phyloP scores from a whole-genome alignment of 1,140 invertebrate species.

The Dendrolimus kikuchii region DNA sequence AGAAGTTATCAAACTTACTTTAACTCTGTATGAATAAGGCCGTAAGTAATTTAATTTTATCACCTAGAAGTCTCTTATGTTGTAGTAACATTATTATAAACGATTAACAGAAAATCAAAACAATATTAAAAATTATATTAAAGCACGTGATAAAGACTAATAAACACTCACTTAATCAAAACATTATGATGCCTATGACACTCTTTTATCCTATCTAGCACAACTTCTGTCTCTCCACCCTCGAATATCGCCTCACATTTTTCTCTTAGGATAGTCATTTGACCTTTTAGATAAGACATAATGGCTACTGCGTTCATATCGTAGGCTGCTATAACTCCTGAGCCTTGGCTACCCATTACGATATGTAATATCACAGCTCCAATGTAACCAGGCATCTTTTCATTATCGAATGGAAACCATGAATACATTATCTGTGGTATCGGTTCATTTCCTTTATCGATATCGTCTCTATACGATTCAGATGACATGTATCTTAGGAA shows the following conservation, averaged over 20 bases:
- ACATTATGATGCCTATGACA: constrained; percentile 43
- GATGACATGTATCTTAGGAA: constrained; percentile 29
- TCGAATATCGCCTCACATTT: constrained; percentile 36
- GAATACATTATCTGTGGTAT: constrained; percentile 43
- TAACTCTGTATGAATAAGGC: too few relatives aligned
- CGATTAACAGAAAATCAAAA: too few relatives aligned
- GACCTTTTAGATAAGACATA: constrained; percentile 23
- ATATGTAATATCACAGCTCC: constrained; percentile 25
- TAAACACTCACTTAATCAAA: constrained; percentile 30
- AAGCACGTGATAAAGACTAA: neutral
- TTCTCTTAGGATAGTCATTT: constrained; percentile 27
- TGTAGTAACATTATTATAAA: too few relatives aligned
- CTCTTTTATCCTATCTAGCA: constrained; percentile 33
- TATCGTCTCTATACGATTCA: constrained; percentile 23
- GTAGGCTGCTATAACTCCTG: constrained; percentile 30
- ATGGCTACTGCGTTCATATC: constrained; percentile 36
- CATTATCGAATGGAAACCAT: constrained; percentile 49
- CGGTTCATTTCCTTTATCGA: constrained; percentile 24
- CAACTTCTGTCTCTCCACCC: constrained; percentile 9
- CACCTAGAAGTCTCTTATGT: too few relatives aligned
- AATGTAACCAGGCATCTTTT: constrained; percentile 34
- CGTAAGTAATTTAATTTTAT: too few relatives aligned
- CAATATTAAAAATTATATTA: neutral
- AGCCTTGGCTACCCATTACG: constrained; percentile 26
- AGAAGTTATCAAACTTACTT: too few relatives aligned